Evolutionary conservation across 2,113 vertebrate genomes (phyloP), one percentile per base, ranked within the genome.

Genomic region (Acanthisitta chloris): DNA sequence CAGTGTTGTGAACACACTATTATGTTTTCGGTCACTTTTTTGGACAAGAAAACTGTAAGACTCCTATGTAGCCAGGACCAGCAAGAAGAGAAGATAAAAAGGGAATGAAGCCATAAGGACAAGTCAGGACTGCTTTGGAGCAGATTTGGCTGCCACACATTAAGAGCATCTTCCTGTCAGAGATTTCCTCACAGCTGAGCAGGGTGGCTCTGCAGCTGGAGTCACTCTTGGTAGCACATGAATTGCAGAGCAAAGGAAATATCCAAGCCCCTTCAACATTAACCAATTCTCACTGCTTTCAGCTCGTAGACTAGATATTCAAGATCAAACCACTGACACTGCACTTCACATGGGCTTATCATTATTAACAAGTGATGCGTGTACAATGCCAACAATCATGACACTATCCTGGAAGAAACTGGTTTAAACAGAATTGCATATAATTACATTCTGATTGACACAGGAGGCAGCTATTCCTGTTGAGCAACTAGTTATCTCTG

Each of bases 321-420:
- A 19, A 23, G 58, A 33, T 25, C 52, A 65, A 48, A 26, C 33
- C 11, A 5, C 2, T 59, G 19, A 16, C 51, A 48, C 14, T 0
- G 0, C 51, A 16, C 12, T 49, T 20, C 24, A 11, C 1, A 1
- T 26, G 45, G 81, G 33, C 4, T 61, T 40, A 34, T 1, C 4
- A 1, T 58, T 40, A 46, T 24, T 58, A 64, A 34, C 0, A 4
- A 46, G 29, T 46, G 26, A 42, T 8, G 2, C 21, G 33, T 29
- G 12, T 3, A 1, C 24, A 12, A 4, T 33, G n/a, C 29, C 46
- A 66, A 17, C 57, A 42, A 4, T 26, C 1, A 0, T 15, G 38
- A 34, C 9, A 26, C 15, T 31, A 7, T 7, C 3, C 29, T n/a
- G 24, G 18, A 24, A 61, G 18, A 38, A 88, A 51, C 1, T 45